Base-by-base conservation (phyloP, 2,888 invertebrate genomes). In the Orchesellides sinensis region DNA sequence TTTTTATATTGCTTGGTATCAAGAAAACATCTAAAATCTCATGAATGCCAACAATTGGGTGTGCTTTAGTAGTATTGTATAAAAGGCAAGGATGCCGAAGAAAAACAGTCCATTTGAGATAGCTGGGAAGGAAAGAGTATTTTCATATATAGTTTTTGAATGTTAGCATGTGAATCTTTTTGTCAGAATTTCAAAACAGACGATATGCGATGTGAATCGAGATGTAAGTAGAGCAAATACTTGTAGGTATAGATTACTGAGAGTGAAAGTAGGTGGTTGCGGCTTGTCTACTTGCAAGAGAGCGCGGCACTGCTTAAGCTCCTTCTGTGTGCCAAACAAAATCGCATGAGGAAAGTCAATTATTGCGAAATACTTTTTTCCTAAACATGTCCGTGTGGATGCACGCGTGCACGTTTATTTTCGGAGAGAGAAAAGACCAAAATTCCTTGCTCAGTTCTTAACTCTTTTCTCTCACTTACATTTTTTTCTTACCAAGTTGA, bases 321-420 rank as follows among this genome's bases (percentile, higher is more conserved):
- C 14, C 66, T 72, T 14, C 45, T 2, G 19, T 29, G 47, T 73
- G 80, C 73, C 73, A 73, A 81, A 59, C 5, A 29, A 68, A 69
- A 81, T 81, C 68, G 80, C 80, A 81, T 81, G 80, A 81, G 80
- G 80, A 81, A 81, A 81, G 80, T 81, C 80, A 81, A 81, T 81
- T 81, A 81, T 73, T 81, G 73, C 80, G 56, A 81, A 81, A 73
- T 81, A 72, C 80, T 68, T 77, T 75, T 63, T 70, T 63, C 23
- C 40, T 45, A 52, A 32, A 69, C 25, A 23, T 66, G 45, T 66
- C 2, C 73, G 61, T 73, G 61, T 45, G 61, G 49, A 32, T 78
- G 63, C 69, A 70, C 69, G 66, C 68, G 65, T 65, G 59, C 72
- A 70, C 56, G 72, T 45, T 63, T 72, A 63, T 65, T 54, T 54